These are phyloP conservation scores for Drosophila setifemur DNA, from an alignment of 1,140 invertebrate species.

Conservation along the genomic window DNA sequence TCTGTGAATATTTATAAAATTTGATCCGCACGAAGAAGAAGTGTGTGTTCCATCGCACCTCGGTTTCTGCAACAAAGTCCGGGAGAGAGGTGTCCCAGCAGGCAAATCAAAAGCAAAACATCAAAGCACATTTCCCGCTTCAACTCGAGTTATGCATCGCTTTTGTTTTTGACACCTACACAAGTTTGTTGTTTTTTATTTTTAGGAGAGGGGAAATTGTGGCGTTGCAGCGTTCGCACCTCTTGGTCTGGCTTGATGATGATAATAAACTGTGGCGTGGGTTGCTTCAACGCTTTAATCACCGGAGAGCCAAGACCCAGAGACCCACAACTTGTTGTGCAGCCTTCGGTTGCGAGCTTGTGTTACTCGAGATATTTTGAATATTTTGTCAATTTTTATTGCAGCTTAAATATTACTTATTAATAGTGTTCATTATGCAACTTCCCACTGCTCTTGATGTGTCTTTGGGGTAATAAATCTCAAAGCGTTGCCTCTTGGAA, in stretches of 20 bases:
- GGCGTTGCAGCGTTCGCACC: conserved; percentile 61
- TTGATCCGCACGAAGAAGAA: conserved; percentile 43
- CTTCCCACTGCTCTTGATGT: not conserved
- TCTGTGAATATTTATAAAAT: conserved; percentile 22
- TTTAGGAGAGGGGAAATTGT: conserved; percentile 4
- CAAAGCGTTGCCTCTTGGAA: not conserved
- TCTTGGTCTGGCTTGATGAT: conserved; percentile 30
- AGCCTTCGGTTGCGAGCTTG: conserved; percentile 1
- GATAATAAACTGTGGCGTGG: conserved; percentile 66
- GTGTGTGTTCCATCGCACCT: conserved; percentile 9
- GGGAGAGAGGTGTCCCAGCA: conserved; percentile 1
- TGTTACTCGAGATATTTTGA: not conserved
- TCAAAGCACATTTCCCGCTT: conserved; percentile 66
- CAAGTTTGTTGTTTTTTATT: conserved; percentile 31
- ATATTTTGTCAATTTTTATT: conserved; percentile 1
- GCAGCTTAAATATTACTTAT: conserved; percentile 1
- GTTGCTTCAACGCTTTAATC: conserved; percentile 57
- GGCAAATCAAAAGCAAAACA: conserved; percentile 60
- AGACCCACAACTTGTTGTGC: conserved; percentile 12
- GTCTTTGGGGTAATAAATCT: not conserved
- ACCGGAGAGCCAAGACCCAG: not conserved
- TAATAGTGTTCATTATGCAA: not conserved
- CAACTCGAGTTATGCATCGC: conserved; percentile 36
- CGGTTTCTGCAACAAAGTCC: conserved; percentile 25
- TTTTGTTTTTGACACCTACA: conserved; percentile 76